Evolutionary conservation across 2,888 invertebrate species (phyloP), one percentile per base, ranked within the genome.

Genomic region (Ceraclea dissimilis): DNA sequence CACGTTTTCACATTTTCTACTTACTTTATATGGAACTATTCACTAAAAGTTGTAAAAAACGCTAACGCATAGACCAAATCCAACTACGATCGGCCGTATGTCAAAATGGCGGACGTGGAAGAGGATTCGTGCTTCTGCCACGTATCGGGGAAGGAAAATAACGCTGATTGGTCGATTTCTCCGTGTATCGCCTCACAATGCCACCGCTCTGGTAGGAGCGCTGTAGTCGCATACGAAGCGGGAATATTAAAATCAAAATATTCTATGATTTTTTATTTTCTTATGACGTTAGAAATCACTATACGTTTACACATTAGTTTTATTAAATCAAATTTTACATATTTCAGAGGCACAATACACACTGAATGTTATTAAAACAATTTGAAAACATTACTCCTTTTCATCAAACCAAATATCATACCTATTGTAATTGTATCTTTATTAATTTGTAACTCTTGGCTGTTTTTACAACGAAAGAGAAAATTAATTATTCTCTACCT

Each of bases 51-150:
- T 73, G 73, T 76, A 75, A 76, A 77, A 82, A 82, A 83, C 79
- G 79, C 80, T 78, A 80, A 79, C 80, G 82, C 81, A 83, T 81
- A 79, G 78, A 82, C 79, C 76, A 78, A 79, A 81, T 79, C 80
- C 82, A 34, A 81, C 79, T 79, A 72, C 72, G 82, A 81, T 79
- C 82, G 81, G 78, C 82, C 83, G 82, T 81, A 83, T 84, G 85
- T 85, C 85, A 87, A 87, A 85, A 87, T 87, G 87, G 86, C 86
- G 85, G 85, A 84, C 82, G 83, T 83, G 82, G 82, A 85, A 82
- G 80, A 82, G 80, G 75, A 80, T 76, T 83, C 81, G 81, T 81
- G 80, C 82, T 79, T 80, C 79, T 86, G 87, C 87, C 87, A 87
- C 87, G 86, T 87, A 86, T 84, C 79, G 84, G 73, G 70, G 71